These are phyloP conservation scores for Drosophila miranda DNA, from an alignment of 1,140 invertebrate species.

Conservation along the genomic window DNA sequence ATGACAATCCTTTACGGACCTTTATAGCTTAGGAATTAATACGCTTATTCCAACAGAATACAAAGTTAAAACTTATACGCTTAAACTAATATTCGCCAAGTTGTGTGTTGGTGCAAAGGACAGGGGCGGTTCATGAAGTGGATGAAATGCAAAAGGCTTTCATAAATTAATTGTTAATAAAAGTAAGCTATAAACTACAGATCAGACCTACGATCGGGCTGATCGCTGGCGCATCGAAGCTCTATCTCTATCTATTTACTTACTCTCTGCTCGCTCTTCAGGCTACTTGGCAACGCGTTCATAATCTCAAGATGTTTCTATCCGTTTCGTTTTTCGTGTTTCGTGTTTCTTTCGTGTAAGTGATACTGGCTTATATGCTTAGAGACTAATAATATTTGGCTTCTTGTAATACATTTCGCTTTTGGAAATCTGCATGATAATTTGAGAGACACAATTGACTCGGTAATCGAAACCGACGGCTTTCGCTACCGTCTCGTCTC, in stretches of 20 bases:
- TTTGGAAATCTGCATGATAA: conserved; percentile 60
- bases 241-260: conserved; percentile 26
- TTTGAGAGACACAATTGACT: conserved; percentile 76
- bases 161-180: conserved; percentile 28
- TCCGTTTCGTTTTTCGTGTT: conserved; percentile 45
- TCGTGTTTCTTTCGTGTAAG: conserved; percentile 41
- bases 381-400: conserved; percentile 77
- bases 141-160: conserved; percentile 34
- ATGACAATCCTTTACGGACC: conserved; percentile 26
- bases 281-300: conserved; percentile 70
- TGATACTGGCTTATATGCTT: conserved; percentile 67
- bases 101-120: conserved; percentile 31
- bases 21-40: conserved; percentile 49
- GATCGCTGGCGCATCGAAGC: conserved; percentile 60
- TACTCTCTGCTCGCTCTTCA: conserved; percentile 22
- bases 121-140: conserved; percentile 27
- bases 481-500: conserved; percentile 25
- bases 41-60: conserved; percentile 50
- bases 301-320: conserved; percentile 64
- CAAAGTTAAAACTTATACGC: conserved; percentile 36
- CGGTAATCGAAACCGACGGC: conserved; percentile 51
- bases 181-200: conserved; percentile 53
- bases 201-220: conserved; percentile 43
- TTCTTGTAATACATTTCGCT: conserved; percentile 71
- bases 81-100: conserved; percentile 76